Evolutionary conservation across 53 echinoderm and acorn worm species (phyloP).

Genomic region (Temnopleurus reevesii): DNA sequence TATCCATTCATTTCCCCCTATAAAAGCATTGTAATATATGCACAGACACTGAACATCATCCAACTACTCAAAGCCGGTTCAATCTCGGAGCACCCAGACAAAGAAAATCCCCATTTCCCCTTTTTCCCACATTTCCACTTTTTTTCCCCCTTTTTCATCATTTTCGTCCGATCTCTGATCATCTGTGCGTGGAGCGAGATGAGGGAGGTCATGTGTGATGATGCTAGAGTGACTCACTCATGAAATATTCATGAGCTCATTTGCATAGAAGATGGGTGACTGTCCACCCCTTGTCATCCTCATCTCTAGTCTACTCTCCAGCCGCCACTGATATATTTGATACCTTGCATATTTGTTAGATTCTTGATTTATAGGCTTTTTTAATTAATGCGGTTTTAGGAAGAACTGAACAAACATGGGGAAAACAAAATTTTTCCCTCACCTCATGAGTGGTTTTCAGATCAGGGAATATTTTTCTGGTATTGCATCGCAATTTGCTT

Average conservation of each 20-base stretch:
- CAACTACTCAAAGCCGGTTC: neutral
- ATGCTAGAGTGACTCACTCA: conserved; percentile 7
- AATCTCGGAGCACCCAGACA: neutral
- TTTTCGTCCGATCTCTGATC: neutral
- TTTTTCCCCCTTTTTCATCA: neutral
- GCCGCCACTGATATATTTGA: too few relatives aligned
- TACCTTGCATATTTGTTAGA: too few relatives aligned
- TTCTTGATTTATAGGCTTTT: too few relatives aligned
- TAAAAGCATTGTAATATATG: neutral
- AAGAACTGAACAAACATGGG: too few relatives aligned
- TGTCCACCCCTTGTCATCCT: neutral
- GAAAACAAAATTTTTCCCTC: too few relatives aligned
- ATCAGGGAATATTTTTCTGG: too few relatives aligned
- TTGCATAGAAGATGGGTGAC: conserved; percentile 9
- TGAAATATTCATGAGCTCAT: conserved; percentile 17
- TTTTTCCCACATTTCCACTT: neutral
- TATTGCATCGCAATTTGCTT: too few relatives aligned
- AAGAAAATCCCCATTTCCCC: neutral
- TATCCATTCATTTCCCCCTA: neutral
- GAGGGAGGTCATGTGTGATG: neutral
- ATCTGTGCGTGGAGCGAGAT: neutral
- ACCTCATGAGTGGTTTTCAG: too few relatives aligned
- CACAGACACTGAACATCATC: neutral
- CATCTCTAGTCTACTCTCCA: neutral
- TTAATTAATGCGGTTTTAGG: too few relatives aligned